Base-by-base conservation (phyloP, 2,797 vertebrate genomes). In the Danio albolineatus region DNA sequence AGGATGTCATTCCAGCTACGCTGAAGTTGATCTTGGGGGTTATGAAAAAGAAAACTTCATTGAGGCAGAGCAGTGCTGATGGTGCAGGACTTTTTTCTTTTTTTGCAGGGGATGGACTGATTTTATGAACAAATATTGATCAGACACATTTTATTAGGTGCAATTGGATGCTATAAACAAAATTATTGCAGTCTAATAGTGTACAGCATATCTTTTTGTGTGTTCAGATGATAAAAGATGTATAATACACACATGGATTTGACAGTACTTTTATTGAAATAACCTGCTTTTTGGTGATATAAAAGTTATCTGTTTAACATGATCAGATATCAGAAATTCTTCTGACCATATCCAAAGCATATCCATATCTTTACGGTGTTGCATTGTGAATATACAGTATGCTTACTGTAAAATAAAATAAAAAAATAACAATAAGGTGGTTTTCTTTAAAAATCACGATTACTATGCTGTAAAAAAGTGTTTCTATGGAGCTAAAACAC, bases 11-110 rank as follows among this genome's bases (percentile, higher is more conserved):
- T 91, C 93, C 7, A 95, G 93, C 0, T 99, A 98, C 80, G 94
- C 95, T 0, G 98, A 98, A 90, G 96, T 98, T 3, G 97, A 98
- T 78, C 92, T 96, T 0, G 91, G 92, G 8, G 92, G 95, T 85
- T 95, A 95, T 0, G 96, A 98, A 85, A 98, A 98, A 85, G 98
- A 98, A 69, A 95, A 96, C 0, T 96, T 98, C 39, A 94, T 97
- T 4, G 97, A 98, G 88, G 96, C 96, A 0, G 97, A 97, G 84
- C 96, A 97, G 86, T 97, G 95, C 91, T 97, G 92, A 97, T 86
- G 65, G 81, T 82, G 82, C 80, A 59, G 82, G 82, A 88, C 85
- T 28, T 3, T 28, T 28, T 28, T 28, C 1, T 28, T 28, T 28
- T 28, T 28, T 28, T 28, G 28, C 28, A 73, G 41, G 64, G 49